Evolutionary conservation across 1,140 invertebrate species (phyloP).

Genomic region (Amphibalanus amphitrite): DNA sequence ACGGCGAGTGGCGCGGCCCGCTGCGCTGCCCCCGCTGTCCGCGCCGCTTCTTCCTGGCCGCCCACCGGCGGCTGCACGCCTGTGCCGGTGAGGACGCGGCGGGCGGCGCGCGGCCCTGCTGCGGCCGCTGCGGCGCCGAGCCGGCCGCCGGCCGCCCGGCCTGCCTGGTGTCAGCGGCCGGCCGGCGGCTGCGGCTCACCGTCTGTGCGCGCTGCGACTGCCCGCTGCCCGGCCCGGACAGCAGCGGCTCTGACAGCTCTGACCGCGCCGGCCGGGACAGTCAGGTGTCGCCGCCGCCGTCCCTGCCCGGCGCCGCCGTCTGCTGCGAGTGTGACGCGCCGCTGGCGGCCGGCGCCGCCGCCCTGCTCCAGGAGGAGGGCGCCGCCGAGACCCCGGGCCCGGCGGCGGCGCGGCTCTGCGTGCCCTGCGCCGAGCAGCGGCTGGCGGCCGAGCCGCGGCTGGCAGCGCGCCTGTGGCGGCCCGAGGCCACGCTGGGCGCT

Average conservation of each 20-base stretch:
- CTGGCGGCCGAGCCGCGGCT: not conserved
- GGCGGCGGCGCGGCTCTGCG: not conserved
- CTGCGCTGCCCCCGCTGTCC: not conserved
- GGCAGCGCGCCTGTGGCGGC: not conserved
- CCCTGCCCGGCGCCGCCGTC: too few species aligned
- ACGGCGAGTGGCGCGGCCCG: not conserved
- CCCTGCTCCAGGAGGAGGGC: not conserved
- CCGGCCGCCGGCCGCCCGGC: too few species aligned
- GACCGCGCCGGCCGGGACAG: too few species aligned
- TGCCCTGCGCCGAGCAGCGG: not conserved
- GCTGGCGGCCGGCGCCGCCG: not conserved
- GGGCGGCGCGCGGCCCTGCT: not conserved
- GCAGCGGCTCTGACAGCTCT: too few species aligned
- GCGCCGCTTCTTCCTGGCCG: not conserved
- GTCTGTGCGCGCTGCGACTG: not conserved
- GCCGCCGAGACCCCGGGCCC: not conserved
- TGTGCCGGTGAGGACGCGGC: not conserved
- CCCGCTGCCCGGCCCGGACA: not conserved
- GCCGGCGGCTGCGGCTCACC: not conserved
- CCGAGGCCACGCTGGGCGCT: not conserved
- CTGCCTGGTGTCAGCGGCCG: not conserved
- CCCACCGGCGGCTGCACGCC: not conserved
- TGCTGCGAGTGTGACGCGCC: not conserved
- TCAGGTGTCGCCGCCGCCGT: not conserved
- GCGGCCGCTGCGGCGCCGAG: not conserved